Evolutionary conservation across 1,140 invertebrate genomes (phyloP).

Genomic region (Calosoma granatense): DNA sequence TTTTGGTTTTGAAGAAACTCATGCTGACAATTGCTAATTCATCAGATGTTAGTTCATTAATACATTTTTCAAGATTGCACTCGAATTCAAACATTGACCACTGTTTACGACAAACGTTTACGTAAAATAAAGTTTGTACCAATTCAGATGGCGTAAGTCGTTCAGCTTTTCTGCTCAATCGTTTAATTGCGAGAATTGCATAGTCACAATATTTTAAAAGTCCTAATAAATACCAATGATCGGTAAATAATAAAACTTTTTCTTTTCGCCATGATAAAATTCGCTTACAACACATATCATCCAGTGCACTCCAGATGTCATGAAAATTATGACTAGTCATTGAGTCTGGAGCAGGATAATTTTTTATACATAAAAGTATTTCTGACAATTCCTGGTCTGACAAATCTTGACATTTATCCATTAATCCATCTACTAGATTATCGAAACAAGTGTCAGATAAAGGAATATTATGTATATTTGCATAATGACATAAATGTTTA

Average conservation of each 20-base stretch:
- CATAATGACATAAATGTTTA: slow-evolving; percentile 30
- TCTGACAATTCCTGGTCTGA: slow-evolving; percentile 34
- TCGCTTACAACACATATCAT: slow-evolving; percentile 39
- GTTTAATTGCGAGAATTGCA: slow-evolving; percentile 36
- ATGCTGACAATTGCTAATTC: slow-evolving; percentile 47
- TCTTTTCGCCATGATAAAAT: slow-evolving; percentile 30
- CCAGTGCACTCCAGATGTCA: slow-evolving; percentile 43
- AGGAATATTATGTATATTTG: slow-evolving; percentile 28
- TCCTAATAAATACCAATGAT: slow-evolving; percentile 35
- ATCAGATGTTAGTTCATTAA: slow-evolving; percentile 37
- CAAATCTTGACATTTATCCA: slow-evolving; percentile 32
- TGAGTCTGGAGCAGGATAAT: slow-evolving; percentile 29
- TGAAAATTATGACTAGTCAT: slow-evolving; percentile 34
- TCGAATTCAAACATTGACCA: slow-evolving; percentile 44
- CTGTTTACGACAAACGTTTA: slow-evolving; percentile 36
- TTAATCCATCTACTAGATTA: slow-evolving; percentile 33
- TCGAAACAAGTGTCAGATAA: slow-evolving; percentile 32
- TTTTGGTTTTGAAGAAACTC: slow-evolving; percentile 51
- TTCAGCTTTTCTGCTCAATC: slow-evolving; percentile 34
- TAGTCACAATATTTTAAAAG: slow-evolving; percentile 29
- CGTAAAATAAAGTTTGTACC: slow-evolving; percentile 42
- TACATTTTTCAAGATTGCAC: slow-evolving; percentile 31
- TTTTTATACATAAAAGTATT: slow-evolving; percentile 28
- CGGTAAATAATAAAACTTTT: slow-evolving; percentile 37
- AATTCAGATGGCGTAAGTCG: slow-evolving; percentile 39